Percentiles rank a stretch among this genome's conserved stretches.
Evolutionary conservation across 2,797 vertebrate genomes (phyloP).

Genomic region (Diceros bicornis): DNA sequence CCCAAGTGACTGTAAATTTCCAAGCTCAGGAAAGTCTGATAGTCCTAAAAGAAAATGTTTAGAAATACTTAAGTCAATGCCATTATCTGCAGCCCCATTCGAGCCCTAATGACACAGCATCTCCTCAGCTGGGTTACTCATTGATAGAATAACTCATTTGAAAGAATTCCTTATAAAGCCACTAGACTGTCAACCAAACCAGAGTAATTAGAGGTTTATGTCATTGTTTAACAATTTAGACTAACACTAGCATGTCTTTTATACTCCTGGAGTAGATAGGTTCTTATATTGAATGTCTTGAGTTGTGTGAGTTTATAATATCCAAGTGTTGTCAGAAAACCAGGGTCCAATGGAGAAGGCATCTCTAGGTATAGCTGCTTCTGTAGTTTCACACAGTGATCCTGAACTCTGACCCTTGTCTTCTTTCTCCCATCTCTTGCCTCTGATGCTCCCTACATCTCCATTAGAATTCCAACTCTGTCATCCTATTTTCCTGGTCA

Average conservation of each 20-base stretch:
- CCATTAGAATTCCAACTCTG: conserved; percentile 25
- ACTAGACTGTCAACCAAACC: background rate
- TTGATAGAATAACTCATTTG: background rate
- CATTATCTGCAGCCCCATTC: background rate
- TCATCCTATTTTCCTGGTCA: background rate
- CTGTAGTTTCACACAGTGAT: background rate
- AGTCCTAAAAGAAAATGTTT: background rate
- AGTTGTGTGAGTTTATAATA: conserved; percentile 26
- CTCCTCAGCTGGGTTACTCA: background rate
- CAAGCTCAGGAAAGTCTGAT: background rate
- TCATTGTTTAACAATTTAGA: background rate
- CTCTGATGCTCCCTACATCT: background rate
- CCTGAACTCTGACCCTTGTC: background rate
- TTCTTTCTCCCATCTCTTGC: background rate
- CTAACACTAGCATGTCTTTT: background rate
- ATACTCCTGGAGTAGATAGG: background rate
- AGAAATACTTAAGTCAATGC: background rate
- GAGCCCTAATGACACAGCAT: background rate
- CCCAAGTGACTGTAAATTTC: background rate
- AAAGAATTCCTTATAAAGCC: background rate
- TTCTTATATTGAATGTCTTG: background rate
- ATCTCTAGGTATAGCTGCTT: background rate
- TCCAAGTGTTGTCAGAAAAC: background rate
- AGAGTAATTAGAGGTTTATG: background rate
- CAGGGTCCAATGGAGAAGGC: background rate